Percentiles rank a stretch among this genome's conserved stretches.
Evolutionary conservation across 2,797 vertebrate species (phyloP).

Genomic region (Diplodus sargus): DNA sequence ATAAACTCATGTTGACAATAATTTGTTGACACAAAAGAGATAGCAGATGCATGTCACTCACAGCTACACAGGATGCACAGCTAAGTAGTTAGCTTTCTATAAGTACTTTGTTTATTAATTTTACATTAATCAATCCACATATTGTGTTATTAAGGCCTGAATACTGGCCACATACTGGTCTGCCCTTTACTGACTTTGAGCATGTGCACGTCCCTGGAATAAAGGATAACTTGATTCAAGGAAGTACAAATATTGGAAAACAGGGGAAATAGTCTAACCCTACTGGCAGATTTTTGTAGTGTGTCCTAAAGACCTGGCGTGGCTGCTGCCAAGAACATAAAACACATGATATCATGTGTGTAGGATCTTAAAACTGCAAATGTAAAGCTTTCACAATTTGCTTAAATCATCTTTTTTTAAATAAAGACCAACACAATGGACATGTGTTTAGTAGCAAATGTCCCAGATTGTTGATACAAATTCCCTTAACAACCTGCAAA

Average conservation of each 20-base stretch:
- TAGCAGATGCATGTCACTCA: too few relatives aligned
- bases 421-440: slow-evolving; percentile 30
- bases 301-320: slow-evolving; percentile 9
- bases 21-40: too few relatives aligned
- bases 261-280: slow-evolving; percentile 22
- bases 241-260: slow-evolving; percentile 41
- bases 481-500: slow-evolving; percentile 53
- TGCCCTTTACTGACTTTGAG: too few relatives aligned
- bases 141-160: too few relatives aligned
- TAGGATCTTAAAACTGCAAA: slow-evolving; percentile 7
- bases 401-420: slow-evolving; percentile 37
- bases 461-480: slow-evolving; percentile 48
- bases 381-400: slow-evolving; percentile 35
- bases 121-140: too few relatives aligned
- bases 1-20: too few relatives aligned
- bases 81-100: too few relatives aligned
- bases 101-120: too few relatives aligned
- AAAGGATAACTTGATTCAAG: not conserved
- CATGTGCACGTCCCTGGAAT: too few relatives aligned
- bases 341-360: slow-evolving; percentile 25
- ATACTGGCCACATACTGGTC: too few relatives aligned
- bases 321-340: slow-evolving; percentile 35
- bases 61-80: too few relatives aligned
- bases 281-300: not conserved
- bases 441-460: slow-evolving; percentile 53